Evolutionary conservation across 2,797 vertebrate species (phyloP), one percentile per base, ranked within the genome.

Genomic region (Pseudochromis fuscus): DNA sequence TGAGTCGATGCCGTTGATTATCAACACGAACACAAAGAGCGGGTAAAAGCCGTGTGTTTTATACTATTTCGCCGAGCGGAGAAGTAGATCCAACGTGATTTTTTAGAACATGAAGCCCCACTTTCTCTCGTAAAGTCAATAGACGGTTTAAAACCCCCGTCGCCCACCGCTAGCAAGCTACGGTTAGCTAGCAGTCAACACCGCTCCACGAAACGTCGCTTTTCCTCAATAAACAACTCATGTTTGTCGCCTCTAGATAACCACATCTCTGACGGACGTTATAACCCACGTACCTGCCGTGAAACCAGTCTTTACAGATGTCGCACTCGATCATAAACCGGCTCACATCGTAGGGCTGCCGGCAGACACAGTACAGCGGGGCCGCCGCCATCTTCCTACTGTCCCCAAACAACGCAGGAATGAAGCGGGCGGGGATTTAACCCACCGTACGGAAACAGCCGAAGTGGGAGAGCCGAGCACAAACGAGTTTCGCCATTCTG

Each of bases 311-410:
- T 91, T 98, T 98, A 95, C 97, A 98, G 85, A 95, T 94, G 92
- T 98, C 97, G 89, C 97, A 98, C 89, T 98, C 97, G 92, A 98
- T 98, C 97, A 98, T 98, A 92, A 98, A 98, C 94, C 97, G 96
- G 95, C 90, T 97, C 91, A 98, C 96, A 82, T 98, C 97, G 93
- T 98, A 98, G 59, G 96, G 96, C 94, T 98, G 97, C 95, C 96
- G 96, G 95, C 97, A 98, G 92, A 98, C 95, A 92, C 97, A 98
- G 93, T 98, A 98, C 89, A 98, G 96, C 75, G 96, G 97, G 92
- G 94, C 95, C 90, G 95, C 94, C 94, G 96, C 95, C 94, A 95
- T 95, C 94, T 95, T 95, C 93, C 93, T 93, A 84, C 93, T 94
- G 93, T 93, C 93, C 94, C 94, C 89, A 94, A 95, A 95, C 94